These are phyloP conservation scores for Drosophila sp. DNA, from an alignment of 1,140 invertebrate species.

Conservation along the genomic window DNA sequence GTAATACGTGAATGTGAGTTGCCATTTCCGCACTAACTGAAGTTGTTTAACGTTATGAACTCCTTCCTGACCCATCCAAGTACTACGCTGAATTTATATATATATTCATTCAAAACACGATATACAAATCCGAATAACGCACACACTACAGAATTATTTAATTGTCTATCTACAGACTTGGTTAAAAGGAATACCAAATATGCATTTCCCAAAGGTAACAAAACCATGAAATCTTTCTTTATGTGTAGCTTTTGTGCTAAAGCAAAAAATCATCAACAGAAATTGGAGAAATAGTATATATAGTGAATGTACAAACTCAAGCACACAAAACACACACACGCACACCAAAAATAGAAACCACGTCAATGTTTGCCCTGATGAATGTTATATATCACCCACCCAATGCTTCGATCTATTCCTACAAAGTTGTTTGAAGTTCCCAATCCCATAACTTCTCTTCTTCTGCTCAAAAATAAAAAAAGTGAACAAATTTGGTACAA, in stretches of 20 bases:
- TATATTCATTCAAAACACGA: conserved; percentile 1
- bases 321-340: conserved; percentile 14
- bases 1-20: conserved; percentile 80
- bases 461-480: conserved; percentile 37
- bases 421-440: conserved; percentile 24
- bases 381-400: conserved; percentile 40
- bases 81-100: neutral
- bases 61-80: conserved; percentile 22
- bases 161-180: conserved; percentile 80
- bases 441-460: conserved; percentile 23
- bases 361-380: conserved; percentile 58
- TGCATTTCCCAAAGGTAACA: conserved; percentile 71
- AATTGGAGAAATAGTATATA: conserved; percentile 31
- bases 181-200: conserved; percentile 60
- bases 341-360: conserved; percentile 31
- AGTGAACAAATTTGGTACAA: conserved; percentile 44
- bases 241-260: conserved; percentile 72
- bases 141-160: conserved; percentile 52
- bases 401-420: conserved; percentile 42
- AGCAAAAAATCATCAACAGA: conserved; percentile 39
- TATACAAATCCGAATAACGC: conserved; percentile 16
- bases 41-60: conserved; percentile 64
- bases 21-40: conserved; percentile 73
- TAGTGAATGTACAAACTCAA: conserved; percentile 6
- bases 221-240: conserved; percentile 22